Evolutionary conservation across 2,888 invertebrate species (phyloP).

Genomic region (Pelosia muscerda): DNA sequence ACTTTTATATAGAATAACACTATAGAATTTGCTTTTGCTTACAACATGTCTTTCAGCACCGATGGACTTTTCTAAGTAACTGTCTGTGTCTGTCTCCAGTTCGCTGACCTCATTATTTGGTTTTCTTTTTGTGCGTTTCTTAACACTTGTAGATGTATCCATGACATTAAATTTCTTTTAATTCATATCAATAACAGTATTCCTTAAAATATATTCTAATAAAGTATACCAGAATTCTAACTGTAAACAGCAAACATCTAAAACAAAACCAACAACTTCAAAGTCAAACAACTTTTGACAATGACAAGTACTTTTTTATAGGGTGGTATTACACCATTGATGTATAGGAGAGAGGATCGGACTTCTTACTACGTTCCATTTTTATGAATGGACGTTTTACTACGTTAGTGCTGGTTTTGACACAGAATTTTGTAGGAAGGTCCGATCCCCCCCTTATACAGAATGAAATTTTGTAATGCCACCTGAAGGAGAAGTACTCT

Average conservation of each 20-base stretch:
- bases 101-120: constrained; percentile 72
- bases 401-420: too few relatives aligned
- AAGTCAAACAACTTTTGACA: too few relatives aligned
- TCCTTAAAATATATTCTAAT: neutral
- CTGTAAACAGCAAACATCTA: neutral
- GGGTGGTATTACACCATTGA: too few relatives aligned
- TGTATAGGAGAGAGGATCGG: too few relatives aligned
- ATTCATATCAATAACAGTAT: neutral
- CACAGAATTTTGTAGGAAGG: too few relatives aligned
- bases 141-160: constrained; percentile 54
- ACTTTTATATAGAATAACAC: neutral
- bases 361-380: too few relatives aligned
- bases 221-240: neutral
- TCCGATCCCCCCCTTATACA: too few relatives aligned
- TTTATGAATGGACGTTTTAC: too few relatives aligned
- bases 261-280: neutral
- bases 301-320: too few relatives aligned
- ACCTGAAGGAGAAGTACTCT: too few relatives aligned
- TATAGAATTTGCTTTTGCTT: constrained; percentile 38
- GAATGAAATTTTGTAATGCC: too few relatives aligned
- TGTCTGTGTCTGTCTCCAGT: constrained; percentile 54
- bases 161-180: constrained; percentile 36
- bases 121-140: constrained; percentile 61
- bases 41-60: constrained; percentile 61
- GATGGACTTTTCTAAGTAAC: constrained; percentile 54